Evolutionary conservation across 2,113 vertebrate genomes (phyloP).

Genomic region (Smithornis capensis): DNA sequence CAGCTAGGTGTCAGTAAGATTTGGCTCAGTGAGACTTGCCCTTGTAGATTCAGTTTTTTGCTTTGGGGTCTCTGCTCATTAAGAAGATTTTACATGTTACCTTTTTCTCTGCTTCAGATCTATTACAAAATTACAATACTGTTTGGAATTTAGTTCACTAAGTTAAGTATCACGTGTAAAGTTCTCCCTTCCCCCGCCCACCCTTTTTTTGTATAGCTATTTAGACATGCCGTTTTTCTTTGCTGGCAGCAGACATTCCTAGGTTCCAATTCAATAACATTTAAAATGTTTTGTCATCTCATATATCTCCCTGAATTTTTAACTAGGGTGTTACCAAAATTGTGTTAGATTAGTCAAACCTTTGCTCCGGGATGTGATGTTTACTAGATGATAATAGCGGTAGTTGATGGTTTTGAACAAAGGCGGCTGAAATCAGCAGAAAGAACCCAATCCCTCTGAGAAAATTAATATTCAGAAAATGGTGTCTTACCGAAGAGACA

Average conservation of each 20-base stretch:
- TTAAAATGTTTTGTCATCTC: neutral
- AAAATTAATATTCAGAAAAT: conserved; percentile 23
- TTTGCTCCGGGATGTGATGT: fast-evolving
- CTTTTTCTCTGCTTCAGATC: neutral
- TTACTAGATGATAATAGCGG: neutral
- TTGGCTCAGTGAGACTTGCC: neutral
- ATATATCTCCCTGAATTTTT: neutral
- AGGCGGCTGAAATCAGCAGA: neutral
- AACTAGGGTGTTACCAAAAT: neutral
- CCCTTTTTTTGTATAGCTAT: neutral
- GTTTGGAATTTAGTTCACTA: neutral
- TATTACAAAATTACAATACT: neutral
- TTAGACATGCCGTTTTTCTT: neutral
- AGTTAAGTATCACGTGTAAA: neutral
- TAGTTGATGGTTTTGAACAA: neutral
- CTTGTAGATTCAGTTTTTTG: neutral
- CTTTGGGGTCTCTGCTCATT: neutral
- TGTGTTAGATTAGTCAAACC: neutral
- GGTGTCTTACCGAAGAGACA: neutral
- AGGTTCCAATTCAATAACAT: neutral
- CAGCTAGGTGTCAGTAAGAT: neutral
- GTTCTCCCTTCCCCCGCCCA: neutral
- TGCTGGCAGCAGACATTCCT: neutral
- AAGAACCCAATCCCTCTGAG: neutral
- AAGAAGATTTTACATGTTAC: neutral